Evolutionary conservation across 2,113 vertebrate genomes (phyloP).

Genomic region (Hydrochoerus hydrochaeris): DNA sequence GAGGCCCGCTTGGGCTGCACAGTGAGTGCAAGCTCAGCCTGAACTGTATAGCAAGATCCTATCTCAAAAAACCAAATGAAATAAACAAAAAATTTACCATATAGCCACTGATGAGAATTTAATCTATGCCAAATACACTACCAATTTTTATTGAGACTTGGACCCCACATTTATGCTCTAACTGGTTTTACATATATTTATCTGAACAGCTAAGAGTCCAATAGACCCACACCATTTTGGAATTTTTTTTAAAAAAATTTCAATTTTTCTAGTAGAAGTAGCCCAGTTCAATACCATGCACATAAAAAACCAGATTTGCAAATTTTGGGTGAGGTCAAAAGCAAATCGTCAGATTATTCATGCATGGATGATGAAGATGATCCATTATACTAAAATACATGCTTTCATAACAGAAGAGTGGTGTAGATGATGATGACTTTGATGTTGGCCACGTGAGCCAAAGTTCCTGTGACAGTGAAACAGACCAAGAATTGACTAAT

Average conservation of each 20-base stretch:
- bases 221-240: background rate
- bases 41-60: background rate
- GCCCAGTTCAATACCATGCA: background rate
- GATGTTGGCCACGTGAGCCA: background rate
- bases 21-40: background rate
- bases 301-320: background rate
- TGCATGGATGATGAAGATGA: background rate
- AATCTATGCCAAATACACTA: slow-evolving; percentile 43
- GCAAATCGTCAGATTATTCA: background rate
- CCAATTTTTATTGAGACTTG: background rate
- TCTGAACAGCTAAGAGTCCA: background rate
- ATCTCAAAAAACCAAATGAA: background rate
- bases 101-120: background rate
- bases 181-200: background rate
- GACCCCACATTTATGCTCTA: background rate
- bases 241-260: background rate
- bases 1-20: background rate
- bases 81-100: background rate
- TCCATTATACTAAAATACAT: background rate
- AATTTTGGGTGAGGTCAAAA: background rate
- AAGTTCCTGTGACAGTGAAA: background rate
- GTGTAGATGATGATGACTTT: background rate
- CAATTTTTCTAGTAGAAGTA: background rate
- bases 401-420: background rate
- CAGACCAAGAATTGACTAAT: background rate